phyloP scores from a whole-genome alignment of 2,113 vertebrate genomes.

The Todiramphus saurophagus region DNA sequence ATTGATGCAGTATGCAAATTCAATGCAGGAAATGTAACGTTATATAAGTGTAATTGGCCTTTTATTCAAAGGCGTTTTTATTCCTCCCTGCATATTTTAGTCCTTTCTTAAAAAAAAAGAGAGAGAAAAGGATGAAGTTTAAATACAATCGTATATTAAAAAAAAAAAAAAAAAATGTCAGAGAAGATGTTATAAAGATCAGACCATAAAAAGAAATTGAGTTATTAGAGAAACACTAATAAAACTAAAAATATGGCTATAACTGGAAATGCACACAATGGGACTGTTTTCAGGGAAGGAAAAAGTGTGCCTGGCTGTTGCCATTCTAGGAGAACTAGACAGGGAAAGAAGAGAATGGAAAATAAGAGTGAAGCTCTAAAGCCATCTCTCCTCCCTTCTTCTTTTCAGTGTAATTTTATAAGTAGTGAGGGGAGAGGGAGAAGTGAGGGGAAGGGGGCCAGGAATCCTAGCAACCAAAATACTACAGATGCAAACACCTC shows the following conservation, averaged over 20 bases:
- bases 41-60: slow-evolving; percentile 27
- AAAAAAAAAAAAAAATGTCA: not conserved
- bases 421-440: not conserved
- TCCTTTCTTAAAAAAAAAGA: not conserved
- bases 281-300: not conserved
- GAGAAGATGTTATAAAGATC: not conserved
- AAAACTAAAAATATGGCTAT: not conserved
- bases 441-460: not conserved
- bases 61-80: slow-evolving; percentile 37
- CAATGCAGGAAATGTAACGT: slow-evolving; percentile 34
- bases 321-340: not conserved
- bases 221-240: not conserved
- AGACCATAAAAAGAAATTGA: not conserved
- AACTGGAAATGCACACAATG: not conserved
- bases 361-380: not conserved
- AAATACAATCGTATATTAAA: not conserved
- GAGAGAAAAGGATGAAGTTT: not conserved
- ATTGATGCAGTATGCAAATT: slow-evolving; percentile 61
- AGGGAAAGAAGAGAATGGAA: not conserved
- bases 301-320: not conserved
- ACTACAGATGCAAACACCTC: slow-evolving; percentile 23
- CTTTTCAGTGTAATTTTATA: slow-evolving; percentile 24
- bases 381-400: not conserved
- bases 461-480: slow-evolving; percentile 51
- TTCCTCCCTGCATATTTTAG: not conserved